Evolutionary conservation across 1,140 invertebrate species (phyloP), one percentile per base, ranked within the genome.

Genomic region (Drosophila oshimai): DNA sequence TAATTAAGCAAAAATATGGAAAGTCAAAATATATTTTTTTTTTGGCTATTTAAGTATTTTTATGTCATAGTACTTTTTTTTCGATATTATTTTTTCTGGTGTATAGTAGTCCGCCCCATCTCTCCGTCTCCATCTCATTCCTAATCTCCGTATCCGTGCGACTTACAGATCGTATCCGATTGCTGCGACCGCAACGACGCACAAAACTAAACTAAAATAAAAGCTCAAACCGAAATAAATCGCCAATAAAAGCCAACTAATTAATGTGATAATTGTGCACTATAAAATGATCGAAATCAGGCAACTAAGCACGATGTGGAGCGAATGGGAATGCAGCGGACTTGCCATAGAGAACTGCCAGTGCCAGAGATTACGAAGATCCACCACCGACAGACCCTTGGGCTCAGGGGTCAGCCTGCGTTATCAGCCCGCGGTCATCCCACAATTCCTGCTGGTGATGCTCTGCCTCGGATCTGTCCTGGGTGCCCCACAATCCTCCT

Each of bases 401-500:
- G 5, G 6, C 10, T 9, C 33, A 5, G 58, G 20, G 33, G 31
- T 72, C 68, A 65, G 10, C 22, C 37, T 44, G 20, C 46, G 15
- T 13, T 55, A 62, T 72, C 39, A 46, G 13, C 22, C 45, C 3
- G 6, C 12, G 26, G 7, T 26, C 18, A 31, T 31, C 31, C n/a
- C 31, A 4, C 64, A 55, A 64, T 68, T 88, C 61, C 67, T 50
- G 9, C 17, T 72, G 9, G 34, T 75, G 0, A 26, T 47, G 20
- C 39, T 78, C 4, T 39, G 39, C 3, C 29, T 76, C 3, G 34
- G 55, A 17, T 22, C 20, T 1, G 41, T 18, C 0, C 28, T 75
- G 26, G 83, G 64, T 9, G 83, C 83, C 4, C 88, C 88, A 28
- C 87, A 89, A 57, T 51, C 39, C 31, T 81, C 79, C 24, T 90